Conservation (phyloP, 1,140 invertebrate species). For the Campoletis sonorensis region DNA sequence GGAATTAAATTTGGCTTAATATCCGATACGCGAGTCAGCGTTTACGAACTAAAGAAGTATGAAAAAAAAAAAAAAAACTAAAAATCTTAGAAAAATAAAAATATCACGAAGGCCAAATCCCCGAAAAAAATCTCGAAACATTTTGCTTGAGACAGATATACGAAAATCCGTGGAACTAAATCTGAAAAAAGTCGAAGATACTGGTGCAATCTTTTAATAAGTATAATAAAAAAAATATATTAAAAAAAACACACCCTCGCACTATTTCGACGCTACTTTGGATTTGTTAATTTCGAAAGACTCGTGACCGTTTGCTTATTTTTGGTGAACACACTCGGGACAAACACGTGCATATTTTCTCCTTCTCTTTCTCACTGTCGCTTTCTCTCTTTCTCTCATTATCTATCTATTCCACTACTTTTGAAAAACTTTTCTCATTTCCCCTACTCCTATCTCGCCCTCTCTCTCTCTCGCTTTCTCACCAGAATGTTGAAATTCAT, state of each 20-base stretch:
- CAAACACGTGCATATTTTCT: constrained; percentile 18
- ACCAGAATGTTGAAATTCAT: constrained; percentile 42
- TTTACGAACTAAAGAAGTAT: not conserved
- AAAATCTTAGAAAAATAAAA: constrained; percentile 19
- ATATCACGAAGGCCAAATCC: not conserved
- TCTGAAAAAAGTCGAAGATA: not conserved
- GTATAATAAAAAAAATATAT: constrained; percentile 9
- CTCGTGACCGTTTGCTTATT: constrained; percentile 1
- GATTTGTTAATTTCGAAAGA: constrained; percentile 23
- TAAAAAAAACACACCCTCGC: not conserved
- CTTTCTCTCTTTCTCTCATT: not conserved
- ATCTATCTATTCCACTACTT: constrained; percentile 21
- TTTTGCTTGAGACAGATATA: not conserved
- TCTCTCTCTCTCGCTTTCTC: constrained; percentile 7
- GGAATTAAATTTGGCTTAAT: constrained; percentile 22
- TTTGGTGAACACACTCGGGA: not conserved
- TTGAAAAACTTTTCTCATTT: not conserved
- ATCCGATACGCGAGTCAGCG: constrained; percentile 15
- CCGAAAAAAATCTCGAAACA: not conserved
- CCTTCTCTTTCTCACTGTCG: not conserved
- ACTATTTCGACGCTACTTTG: not conserved
- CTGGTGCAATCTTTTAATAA: constrained; percentile 22
- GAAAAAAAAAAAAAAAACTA: not conserved
- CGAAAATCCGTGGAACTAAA: not conserved
- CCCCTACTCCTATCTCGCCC: not conserved